Evolutionary conservation across 1,140 invertebrate species (phyloP), one percentile per base, ranked within the genome.

Genomic region (Meloidogyne exigua): DNA sequence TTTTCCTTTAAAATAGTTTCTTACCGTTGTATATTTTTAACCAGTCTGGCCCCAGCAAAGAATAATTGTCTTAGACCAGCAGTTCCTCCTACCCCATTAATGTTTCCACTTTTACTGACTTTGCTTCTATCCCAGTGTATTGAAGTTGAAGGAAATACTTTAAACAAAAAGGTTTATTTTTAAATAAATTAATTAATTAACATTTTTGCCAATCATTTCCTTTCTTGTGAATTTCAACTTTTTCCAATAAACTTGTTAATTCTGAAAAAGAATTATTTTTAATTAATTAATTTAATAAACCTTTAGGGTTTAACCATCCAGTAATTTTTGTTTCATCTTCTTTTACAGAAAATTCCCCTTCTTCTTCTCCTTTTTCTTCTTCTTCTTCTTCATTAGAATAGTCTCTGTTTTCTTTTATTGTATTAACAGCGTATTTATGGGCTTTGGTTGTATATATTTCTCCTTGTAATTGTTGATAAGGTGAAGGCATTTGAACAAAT

Each of bases 31-130:
- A 97, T 89, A 85, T 92, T 92, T 88, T 96, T 96, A 87, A 96
- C 94, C 87, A 98, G 97, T 88, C 97, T 97, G 81, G 93, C 94
- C 11, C 93, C 92, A 3, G 94, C 93, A 1, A 94, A 93, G 87
- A 98, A 97, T 0, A 97, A 90, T 86, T 96, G 94, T 83, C 95
- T 93, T 64, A 98, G 94, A 65, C 94, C 94, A 68, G 93, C 18
- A 57, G 49, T 57, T 57, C 15, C 18, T 2, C 18, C 11, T 12
- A 1, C 49, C n/a, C 15, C 71, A 65, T 73, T 73, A 64, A 21
- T 36, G 23, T 63, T 73, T 65, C 12, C 71, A 65, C 21, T 73
- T 65, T 18, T 32, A 18, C 12, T 26, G 12, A 57, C 12, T 73
- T 63, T 57, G 39, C n/a, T 64, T 39, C 71, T 32, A 15, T 44